phyloP scores from a whole-genome alignment of 2,888 invertebrate genomes.

The Dichetophora obliterata region DNA sequence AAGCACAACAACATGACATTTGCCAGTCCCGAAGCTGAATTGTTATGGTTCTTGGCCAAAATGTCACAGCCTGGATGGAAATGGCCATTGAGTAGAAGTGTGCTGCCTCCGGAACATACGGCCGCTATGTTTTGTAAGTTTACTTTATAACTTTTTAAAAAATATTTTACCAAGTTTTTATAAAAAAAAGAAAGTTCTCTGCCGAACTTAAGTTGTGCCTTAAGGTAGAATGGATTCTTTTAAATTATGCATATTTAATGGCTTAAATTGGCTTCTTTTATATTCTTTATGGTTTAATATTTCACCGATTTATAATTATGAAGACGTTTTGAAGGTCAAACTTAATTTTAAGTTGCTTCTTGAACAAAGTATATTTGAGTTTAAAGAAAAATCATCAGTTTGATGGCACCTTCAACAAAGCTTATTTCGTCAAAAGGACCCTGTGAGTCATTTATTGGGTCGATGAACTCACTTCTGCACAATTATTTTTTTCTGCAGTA shows the following conservation, averaged over 20 bases:
- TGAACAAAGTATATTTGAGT: neutral
- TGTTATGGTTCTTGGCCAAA: constrained; percentile 83
- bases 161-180: neutral
- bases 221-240: neutral
- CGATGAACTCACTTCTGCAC: too few relatives aligned
- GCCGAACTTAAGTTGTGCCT: neutral
- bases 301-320: neutral
- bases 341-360: too few relatives aligned
- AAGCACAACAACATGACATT: constrained; percentile 79
- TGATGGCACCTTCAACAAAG: neutral
- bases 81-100: constrained; percentile 80
- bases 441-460: too few relatives aligned
- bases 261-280: neutral
- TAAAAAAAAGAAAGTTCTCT: neutral
- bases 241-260: neutral
- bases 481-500: too few relatives aligned
- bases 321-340: too few relatives aligned
- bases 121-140: constrained; percentile 70
- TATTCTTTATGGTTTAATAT: neutral
- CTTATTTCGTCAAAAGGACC: too few relatives aligned
- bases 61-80: constrained; percentile 87
- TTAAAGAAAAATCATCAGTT: neutral
- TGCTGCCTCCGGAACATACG: constrained; percentile 77
- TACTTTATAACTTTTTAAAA: neutral
- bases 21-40: constrained; percentile 80